These are phyloP conservation scores for Drosophila jambulina DNA, from an alignment of 1,140 invertebrate genomes.

Conservation along the genomic window DNA sequence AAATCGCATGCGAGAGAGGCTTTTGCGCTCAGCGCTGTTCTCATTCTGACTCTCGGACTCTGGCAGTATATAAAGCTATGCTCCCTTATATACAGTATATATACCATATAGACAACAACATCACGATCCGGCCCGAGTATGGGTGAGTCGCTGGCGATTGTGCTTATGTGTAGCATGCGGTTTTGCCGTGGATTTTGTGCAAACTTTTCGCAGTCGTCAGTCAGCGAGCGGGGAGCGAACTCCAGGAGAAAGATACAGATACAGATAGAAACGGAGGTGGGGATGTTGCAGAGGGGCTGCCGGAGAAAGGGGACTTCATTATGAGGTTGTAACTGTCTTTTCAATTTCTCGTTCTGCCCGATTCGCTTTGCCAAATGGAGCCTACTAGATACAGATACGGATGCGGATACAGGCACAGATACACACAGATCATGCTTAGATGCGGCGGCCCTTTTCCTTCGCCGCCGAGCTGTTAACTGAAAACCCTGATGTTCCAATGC, in stretches of 20 bases:
- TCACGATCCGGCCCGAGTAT: conserved; percentile 47
- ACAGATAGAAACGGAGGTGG: conserved; percentile 10
- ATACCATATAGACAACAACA: conserved; percentile 50
- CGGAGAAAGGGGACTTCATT: conserved; percentile 56
- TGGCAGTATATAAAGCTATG: conserved; percentile 30
- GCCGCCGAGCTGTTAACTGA: conserved; percentile 66
- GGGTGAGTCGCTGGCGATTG: conserved; percentile 19
- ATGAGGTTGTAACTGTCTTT: conserved; percentile 82
- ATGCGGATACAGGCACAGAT: conserved; percentile 39
- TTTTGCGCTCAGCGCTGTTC: conserved; percentile 23
- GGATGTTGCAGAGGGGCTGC: neutral
- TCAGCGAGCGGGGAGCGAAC: conserved; percentile 20
- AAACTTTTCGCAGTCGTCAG: conserved; percentile 59
- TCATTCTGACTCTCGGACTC: conserved; percentile 25
- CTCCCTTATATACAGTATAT: conserved; percentile 48
- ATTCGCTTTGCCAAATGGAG: conserved; percentile 74
- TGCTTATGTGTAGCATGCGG: conserved; percentile 67
- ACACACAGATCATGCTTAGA: conserved; percentile 14
- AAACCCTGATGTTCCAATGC: conserved; percentile 23
- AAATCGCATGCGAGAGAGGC: conserved; percentile 34
- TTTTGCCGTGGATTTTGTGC: conserved; percentile 67
- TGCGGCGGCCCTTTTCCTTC: conserved; percentile 27
- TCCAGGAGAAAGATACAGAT: conserved; percentile 38
- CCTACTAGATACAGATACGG: conserved; percentile 59
- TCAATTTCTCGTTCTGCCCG: conserved; percentile 83